Evolutionary conservation across 2,888 invertebrate genomes (phyloP).

Genomic region (Cotesia congregata): DNA sequence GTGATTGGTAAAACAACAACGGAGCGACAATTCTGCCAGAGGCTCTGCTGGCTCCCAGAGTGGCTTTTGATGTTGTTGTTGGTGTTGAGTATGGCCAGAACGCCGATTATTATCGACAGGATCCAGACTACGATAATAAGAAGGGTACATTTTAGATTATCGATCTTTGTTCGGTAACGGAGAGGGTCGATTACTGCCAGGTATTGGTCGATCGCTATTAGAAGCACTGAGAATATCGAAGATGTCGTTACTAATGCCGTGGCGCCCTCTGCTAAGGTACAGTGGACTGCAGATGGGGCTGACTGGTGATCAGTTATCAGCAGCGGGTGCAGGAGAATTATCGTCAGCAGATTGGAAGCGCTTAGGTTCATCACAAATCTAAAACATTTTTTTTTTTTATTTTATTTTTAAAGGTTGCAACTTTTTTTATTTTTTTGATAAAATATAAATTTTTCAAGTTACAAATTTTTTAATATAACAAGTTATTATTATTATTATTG

Average conservation of each 20-base stretch:
- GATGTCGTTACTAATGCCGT: constrained; percentile 75
- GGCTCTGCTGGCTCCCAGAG: background rate
- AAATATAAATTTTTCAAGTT: too few species aligned
- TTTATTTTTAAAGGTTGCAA: too few species aligned
- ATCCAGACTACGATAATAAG: constrained; percentile 72
- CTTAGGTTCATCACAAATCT: constrained; percentile 79
- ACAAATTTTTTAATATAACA: too few species aligned
- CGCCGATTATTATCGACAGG: constrained; percentile 62
- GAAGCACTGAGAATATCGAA: constrained; percentile 75
- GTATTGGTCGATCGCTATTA: constrained; percentile 78
- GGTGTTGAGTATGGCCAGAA: background rate
- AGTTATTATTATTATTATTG: too few species aligned
- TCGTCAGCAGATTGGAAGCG: constrained; percentile 74
- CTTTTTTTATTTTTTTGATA: too few species aligned
- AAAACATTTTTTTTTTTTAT: constrained; percentile 60
- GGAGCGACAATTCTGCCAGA: background rate
- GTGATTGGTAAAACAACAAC: background rate
- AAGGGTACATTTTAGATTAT: constrained; percentile 71
- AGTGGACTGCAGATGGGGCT: constrained; percentile 71
- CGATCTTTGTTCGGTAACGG: constrained; percentile 75
- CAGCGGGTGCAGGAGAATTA: constrained; percentile 70
- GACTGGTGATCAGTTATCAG: constrained; percentile 72
- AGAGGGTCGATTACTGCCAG: constrained; percentile 78
- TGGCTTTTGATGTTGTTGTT: background rate
- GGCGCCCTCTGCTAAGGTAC: constrained; percentile 75